Base-by-base conservation (phyloP, 2,113 vertebrate genomes). In the Nibea albiflora region DNA sequence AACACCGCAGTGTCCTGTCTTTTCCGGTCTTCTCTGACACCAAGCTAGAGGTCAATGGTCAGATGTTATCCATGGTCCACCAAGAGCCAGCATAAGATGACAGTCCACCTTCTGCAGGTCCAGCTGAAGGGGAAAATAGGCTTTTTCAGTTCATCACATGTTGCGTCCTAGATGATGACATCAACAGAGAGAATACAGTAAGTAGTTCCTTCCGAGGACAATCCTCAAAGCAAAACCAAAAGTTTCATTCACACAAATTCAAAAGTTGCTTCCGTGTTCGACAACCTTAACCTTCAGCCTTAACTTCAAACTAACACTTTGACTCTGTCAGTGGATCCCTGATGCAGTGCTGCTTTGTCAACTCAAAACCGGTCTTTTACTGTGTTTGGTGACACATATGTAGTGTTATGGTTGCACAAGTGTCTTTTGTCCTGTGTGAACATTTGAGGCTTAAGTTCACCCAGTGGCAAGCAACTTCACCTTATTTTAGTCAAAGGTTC, bases 261-360 rank as follows among this genome's bases (percentile, higher is more conserved):
- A 60, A 9, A 46, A 3, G 11, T 12, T 50, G n/a, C 28, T 61
- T 5, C 12, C 11, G 57, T 35, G 42, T 12, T 49, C 31, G 8
- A 35, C 49, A 8, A 35, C 3, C 11, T 31, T n/a, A n/a, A n/a
- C 7, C 35, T 39, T 39, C 35, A 39, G 7, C 35, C 14, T 46
- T 46, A 46, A 14, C 14, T 46, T 14, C 14, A 46, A 63, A 64
- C 5, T 16, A 49, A 11, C 26, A 52, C 26, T 20, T 75, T 12
- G 22, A 54, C 50, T 24, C 4, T 1, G 58, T 49, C 20, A 39
- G 1, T 53, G 24, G 70, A 53, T 83, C 49, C 5, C 35, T 88
- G 82, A 85, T 91, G 90, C 88, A 91, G 86, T 90, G 80, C 88
- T 79, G 84, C 46, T 63, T 78, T n/a, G 22, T 69, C 5, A 20